phyloP scores from a whole-genome alignment of 30 jellyfish, hydroid and myxozoan species.

The Mastigias papua region DNA sequence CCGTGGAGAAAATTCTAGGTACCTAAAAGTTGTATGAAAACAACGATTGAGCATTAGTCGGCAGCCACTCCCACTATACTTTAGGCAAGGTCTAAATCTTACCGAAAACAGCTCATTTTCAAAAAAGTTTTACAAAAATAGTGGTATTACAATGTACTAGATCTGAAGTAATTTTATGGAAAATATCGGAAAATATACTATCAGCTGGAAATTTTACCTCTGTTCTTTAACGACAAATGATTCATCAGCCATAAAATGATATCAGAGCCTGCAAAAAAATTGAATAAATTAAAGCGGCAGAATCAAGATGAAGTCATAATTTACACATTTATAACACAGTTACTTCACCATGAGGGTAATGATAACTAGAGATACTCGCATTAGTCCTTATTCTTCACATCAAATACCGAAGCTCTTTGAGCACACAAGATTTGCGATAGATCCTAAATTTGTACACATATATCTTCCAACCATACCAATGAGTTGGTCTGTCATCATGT shows the following conservation, averaged over 20 bases:
- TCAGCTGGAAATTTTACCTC: slow-evolving; percentile 42
- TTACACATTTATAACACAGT: background rate
- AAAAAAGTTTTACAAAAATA: background rate
- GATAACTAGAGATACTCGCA: too few relatives aligned
- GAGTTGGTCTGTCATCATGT: too few relatives aligned
- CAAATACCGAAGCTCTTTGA: too few relatives aligned
- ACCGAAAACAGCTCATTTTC: background rate
- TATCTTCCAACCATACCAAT: background rate
- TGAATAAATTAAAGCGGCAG: background rate
- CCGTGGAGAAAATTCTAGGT: background rate
- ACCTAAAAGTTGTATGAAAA: background rate
- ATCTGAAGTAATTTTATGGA: background rate
- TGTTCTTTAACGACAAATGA: slow-evolving; percentile 23
- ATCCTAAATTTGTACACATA: background rate
- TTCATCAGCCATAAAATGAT: slow-evolving; percentile 85
- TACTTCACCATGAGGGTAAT: background rate
- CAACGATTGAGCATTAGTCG: background rate
- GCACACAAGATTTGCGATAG: background rate
- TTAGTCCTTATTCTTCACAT: too few relatives aligned
- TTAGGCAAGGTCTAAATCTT: background rate
- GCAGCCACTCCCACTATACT: background rate
- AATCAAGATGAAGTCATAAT: background rate
- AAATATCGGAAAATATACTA: background rate
- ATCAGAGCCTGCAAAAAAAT: slow-evolving; percentile 58
- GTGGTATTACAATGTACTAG: background rate